phyloP scores from a whole-genome alignment of 2,113 vertebrate genomes.

The Serilophus lunatus region DNA sequence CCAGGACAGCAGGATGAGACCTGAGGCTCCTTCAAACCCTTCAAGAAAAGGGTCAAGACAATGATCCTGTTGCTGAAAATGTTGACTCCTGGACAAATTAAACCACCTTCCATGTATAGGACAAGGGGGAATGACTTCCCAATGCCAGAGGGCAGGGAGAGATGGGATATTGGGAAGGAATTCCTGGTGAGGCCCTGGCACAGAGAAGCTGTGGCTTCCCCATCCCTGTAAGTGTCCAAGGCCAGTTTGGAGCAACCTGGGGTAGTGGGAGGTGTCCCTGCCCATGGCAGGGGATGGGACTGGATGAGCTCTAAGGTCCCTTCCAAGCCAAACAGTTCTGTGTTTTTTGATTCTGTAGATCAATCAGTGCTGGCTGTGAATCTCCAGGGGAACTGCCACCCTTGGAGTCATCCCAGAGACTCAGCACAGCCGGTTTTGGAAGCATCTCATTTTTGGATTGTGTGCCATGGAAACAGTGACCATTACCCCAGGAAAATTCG shows the following conservation, averaged over 20 bases:
- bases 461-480: not conserved
- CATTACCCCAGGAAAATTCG: not conserved
- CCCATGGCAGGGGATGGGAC: not conserved
- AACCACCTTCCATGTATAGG: not conserved
- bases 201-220: not conserved
- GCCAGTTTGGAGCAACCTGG: not conserved
- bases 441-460: not conserved
- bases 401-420: not conserved
- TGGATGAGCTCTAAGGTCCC: not conserved
- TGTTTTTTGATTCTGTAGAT: not conserved
- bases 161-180: not conserved
- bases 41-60: not conserved
- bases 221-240: not conserved
- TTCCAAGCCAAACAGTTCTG: not conserved
- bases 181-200: not conserved
- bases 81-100: not conserved
- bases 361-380: not conserved
- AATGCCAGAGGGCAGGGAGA: not conserved
- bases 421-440: not conserved
- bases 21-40: not conserved
- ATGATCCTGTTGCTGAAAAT: not conserved
- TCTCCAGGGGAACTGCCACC: not conserved
- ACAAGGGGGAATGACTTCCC: not conserved
- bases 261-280: fast-evolving
- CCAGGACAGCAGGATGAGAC: not conserved